Conservation (phyloP, 1,140 invertebrate species). For the Megalopta genalis region DNA sequence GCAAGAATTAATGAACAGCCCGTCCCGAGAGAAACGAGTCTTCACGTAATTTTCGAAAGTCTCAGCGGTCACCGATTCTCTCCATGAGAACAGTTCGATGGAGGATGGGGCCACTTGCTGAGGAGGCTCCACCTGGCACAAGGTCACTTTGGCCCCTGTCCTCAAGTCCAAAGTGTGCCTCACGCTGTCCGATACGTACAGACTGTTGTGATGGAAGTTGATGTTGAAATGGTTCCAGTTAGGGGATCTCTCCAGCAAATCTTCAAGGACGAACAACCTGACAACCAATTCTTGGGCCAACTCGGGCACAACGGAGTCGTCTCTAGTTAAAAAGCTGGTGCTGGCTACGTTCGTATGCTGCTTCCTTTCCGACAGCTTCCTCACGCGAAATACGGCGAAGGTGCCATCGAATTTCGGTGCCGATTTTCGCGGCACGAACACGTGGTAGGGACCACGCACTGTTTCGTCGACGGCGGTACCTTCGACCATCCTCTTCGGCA, state of each 20-base stretch:
- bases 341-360: constrained; percentile 36
- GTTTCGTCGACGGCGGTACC: constrained; percentile 16
- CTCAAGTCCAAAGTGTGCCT: constrained; percentile 68
- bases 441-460: constrained; percentile 44
- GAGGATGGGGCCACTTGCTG: constrained; percentile 49
- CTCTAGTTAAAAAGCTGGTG: constrained; percentile 46
- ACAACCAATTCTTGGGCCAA: constrained; percentile 54
- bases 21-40: constrained; percentile 77
- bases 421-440: constrained; percentile 48
- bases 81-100: constrained; percentile 81
- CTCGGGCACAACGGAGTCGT: constrained; percentile 8
- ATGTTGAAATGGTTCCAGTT: constrained; percentile 37
- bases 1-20: constrained; percentile 83
- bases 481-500: constrained; percentile 1
- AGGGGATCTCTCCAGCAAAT: constrained; percentile 39
- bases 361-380: constrained; percentile 56
- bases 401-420: constrained; percentile 21
- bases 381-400: constrained; percentile 54
- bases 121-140: constrained; percentile 62
- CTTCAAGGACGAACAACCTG: constrained; percentile 65
- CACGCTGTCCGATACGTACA: constrained; percentile 67
- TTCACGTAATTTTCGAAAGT: constrained; percentile 83
- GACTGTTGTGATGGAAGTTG: constrained; percentile 40
- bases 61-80: constrained; percentile 78
- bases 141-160: constrained; percentile 73